Conservation (phyloP, 2,797 vertebrate species). For the Prunella strophiata region DNA sequence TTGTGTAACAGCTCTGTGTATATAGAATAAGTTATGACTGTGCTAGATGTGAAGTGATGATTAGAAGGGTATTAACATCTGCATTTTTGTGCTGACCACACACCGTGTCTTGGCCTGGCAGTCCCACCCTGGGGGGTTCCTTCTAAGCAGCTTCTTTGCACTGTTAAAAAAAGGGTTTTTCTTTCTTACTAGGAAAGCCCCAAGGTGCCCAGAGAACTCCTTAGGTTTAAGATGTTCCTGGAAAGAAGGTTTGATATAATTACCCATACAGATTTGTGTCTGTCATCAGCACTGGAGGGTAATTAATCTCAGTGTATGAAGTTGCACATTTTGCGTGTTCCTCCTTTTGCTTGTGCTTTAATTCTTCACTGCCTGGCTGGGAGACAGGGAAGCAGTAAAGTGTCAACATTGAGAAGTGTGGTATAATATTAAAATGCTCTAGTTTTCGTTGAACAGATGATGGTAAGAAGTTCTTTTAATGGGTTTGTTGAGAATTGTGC, state of each 20-base stretch:
- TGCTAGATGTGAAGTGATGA: neutral
- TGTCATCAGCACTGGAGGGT: neutral
- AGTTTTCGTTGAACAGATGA: constrained; percentile 35
- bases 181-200: neutral
- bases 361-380: neutral
- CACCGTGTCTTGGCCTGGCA: neutral
- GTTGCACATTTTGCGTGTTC: neutral
- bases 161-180: rapidly evolving
- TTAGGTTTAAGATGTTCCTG: neutral
- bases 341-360: neutral
- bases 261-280: neutral
- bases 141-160: neutral
- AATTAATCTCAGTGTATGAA: neutral
- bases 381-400: constrained; percentile 7
- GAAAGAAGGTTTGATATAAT: neutral
- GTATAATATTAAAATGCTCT: constrained; percentile 18
- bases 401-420: constrained; percentile 4
- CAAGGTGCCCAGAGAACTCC: neutral
- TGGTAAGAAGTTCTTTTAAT: constrained; percentile 54
- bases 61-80: neutral
- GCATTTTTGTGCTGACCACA: neutral
- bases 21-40: neutral
- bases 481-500: constrained; percentile 46
- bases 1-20: neutral
- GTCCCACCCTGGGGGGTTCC: neutral